Conservation (phyloP, 2,113 vertebrate genomes). For the Sphyrna mokarran region DNA sequence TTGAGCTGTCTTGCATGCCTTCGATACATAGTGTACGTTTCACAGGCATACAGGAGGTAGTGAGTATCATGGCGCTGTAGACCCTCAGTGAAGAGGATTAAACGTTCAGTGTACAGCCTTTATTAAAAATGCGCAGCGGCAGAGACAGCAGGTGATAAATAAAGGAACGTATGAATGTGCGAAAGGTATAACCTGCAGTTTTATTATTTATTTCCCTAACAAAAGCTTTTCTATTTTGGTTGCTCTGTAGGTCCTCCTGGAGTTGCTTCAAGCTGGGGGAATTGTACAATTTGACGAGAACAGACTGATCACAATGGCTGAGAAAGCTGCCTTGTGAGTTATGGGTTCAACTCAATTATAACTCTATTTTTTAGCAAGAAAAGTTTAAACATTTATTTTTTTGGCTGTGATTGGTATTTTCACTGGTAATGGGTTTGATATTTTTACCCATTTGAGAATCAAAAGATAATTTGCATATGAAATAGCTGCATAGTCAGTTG, state of each 20-base stretch:
- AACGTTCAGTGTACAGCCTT: background rate
- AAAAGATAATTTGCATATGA: background rate
- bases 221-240: background rate
- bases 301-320: slow-evolving; percentile 76
- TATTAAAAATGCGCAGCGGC: background rate
- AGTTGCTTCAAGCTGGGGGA: slow-evolving; percentile 88
- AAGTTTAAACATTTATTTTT: background rate
- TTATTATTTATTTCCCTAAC: background rate
- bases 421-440: slow-evolving; percentile 1
- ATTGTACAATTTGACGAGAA: slow-evolving; percentile 89
- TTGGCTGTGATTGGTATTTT: background rate
- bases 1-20: too few relatives aligned
- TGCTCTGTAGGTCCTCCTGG: slow-evolving; percentile 74
- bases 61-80: too few relatives aligned
- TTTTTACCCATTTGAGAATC: background rate
- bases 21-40: too few relatives aligned
- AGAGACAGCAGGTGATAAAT: background rate
- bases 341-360: slow-evolving; percentile 6
- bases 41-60: too few relatives aligned
- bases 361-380: background rate
- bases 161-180: background rate
- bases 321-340: slow-evolving; percentile 93
- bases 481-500: background rate
- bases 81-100: background rate
- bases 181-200: background rate